Evolutionary conservation across 2,113 vertebrate genomes (phyloP).

Genomic region (Polypterus senegalus): DNA sequence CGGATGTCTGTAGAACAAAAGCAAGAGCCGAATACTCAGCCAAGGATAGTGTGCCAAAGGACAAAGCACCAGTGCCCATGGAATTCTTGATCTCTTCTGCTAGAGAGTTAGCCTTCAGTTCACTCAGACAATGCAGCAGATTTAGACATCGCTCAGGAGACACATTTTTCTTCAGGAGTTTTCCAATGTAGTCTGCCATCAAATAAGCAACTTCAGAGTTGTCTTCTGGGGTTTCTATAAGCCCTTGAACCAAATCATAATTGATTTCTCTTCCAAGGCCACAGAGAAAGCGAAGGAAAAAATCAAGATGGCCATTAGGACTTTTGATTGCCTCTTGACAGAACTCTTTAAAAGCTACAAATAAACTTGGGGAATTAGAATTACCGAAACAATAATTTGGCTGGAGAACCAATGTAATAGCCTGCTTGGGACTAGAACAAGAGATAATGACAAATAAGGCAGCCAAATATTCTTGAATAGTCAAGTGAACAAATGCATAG

Average conservation of each 20-base stretch:
- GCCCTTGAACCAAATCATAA: slow-evolving; percentile 2
- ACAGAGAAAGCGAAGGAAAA: slow-evolving; percentile 9
- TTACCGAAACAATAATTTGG: background rate
- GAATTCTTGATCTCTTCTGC: slow-evolving; percentile 4
- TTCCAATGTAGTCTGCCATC: slow-evolving; percentile 3
- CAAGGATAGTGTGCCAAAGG: background rate
- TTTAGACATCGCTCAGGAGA: slow-evolving; percentile 6
- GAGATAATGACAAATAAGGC: slow-evolving; percentile 5
- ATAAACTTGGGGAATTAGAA: background rate
- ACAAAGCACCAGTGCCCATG: background rate
- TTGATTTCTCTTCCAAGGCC: background rate
- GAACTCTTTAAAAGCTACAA: background rate
- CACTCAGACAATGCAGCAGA: slow-evolving; percentile 5
- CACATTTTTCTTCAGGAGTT: background rate
- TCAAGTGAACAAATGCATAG: slow-evolving; percentile 8
- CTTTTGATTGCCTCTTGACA: background rate
- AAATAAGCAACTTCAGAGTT: background rate
- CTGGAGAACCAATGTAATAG: background rate
- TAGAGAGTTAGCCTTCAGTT: slow-evolving; percentile 1
- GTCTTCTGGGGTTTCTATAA: background rate
- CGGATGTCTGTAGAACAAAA: slow-evolving; percentile 4
- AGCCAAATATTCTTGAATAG: slow-evolving; percentile 11
- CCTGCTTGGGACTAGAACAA: background rate
- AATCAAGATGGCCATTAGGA: slow-evolving; percentile 4
- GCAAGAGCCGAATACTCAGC: slow-evolving; percentile 6